Evolutionary conservation across 1,140 invertebrate genomes (phyloP), one percentile per base, ranked within the genome.

Genomic region (Drosophila pruinosa): DNA sequence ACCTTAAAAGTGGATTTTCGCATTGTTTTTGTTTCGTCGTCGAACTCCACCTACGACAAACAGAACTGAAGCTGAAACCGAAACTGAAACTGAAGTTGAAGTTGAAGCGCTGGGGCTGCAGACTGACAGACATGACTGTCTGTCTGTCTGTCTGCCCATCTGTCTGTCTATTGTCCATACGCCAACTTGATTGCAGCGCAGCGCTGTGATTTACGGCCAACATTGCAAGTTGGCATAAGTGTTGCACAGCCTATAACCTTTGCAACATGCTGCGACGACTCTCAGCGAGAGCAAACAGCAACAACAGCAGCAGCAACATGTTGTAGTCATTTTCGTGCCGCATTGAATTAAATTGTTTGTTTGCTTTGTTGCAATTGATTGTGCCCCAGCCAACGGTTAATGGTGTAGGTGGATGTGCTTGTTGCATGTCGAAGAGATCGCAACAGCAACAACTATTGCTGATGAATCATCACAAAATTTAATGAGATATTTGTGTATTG

Each of bases 321-420:
- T 83, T 85, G 75, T 77, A 67, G 62, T 74, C 64, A 67, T 75
- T 75, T 75, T 71, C 56, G 41, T 52, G 28, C 78, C 82, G 82
- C 86, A 89, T 89, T 89, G 86, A 89, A 89, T 89, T 89, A 89
- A 89, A 89, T 86, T 89, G 86, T 89, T 89, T 89, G 80, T 89
- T 89, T 89, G 86, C 72, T 89, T 89, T 89, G 74, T 75, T 83
- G 78, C 82, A 88, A 83, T 78, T 89, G 82, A 88, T 88, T 88
- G 83, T 89, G 82, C 57, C 82, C 75, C 74, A 77, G 80, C 81
- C 61, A 89, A 89, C 75, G 88, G 80, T 86, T 86, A 82, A 86
- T 89, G 86, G 52, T 74, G 79, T 83, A 74, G 76, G 76, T 86
- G 77, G 70, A 63, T 85, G 71, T 85, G 65, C 74, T 62, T 82